A percentile compares a stretch with the other conserved stretches of the same genome.
Conservation (phyloP, 1,140 invertebrate species). For the Zaprionus kolodkinae region DNA sequence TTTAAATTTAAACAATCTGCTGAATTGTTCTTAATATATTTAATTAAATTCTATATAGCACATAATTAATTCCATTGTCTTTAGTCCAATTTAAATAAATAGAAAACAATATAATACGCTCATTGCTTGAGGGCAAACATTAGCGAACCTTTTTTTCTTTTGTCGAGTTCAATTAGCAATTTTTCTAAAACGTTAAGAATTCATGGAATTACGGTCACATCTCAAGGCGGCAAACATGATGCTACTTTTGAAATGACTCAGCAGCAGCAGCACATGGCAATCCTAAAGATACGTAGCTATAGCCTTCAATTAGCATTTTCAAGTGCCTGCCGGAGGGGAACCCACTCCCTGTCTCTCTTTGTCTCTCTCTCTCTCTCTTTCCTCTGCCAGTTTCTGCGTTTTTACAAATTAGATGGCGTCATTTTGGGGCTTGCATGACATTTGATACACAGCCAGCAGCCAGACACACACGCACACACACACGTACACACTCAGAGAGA, state of each 20-base stretch:
- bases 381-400: background rate
- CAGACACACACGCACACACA: conserved; percentile 24
- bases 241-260: conserved; percentile 35
- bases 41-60: no score
- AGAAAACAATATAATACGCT: background rate
- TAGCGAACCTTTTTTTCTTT: conserved; percentile 17
- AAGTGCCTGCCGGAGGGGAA: conserved; percentile 24
- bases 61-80: no score
- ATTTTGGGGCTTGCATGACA: conserved; percentile 63
- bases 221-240: conserved; percentile 29
- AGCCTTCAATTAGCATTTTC: conserved; percentile 77
- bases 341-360: background rate
- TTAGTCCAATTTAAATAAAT: no score
- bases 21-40: no score
- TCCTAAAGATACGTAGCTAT: conserved; percentile 46
- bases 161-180: conserved; percentile 27
- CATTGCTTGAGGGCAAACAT: conserved; percentile 23
- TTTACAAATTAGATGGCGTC: conserved; percentile 53
- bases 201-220: conserved; percentile 40
- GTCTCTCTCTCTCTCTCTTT: conserved; percentile 8
- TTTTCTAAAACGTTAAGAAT: conserved; percentile 28
- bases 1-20: no score
- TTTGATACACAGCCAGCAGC: conserved; percentile 60
- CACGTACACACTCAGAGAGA: conserved; percentile 30
- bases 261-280: conserved; percentile 45